These are phyloP conservation scores for Apodemia mormo DNA, from an alignment of 2,888 invertebrate genomes.

Conservation along the genomic window DNA sequence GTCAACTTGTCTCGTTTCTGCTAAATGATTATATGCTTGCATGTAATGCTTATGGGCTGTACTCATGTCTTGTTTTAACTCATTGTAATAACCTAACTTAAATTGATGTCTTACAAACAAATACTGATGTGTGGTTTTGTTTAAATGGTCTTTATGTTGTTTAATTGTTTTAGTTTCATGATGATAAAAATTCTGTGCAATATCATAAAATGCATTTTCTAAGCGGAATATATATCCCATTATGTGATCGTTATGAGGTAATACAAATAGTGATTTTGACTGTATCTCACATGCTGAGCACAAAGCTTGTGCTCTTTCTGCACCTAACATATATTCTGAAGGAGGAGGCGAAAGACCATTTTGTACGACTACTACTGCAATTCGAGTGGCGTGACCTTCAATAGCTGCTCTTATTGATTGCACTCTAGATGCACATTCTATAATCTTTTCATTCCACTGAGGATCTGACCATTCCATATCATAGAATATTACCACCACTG, in stretches of 20 bases:
- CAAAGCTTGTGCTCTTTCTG: slow-evolving; percentile 94
- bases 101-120: slow-evolving; percentile 97
- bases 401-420: slow-evolving; percentile 89
- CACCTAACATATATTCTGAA: slow-evolving; percentile 91
- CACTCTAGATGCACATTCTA: slow-evolving; percentile 95
- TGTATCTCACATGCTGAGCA: slow-evolving; percentile 96
- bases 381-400: slow-evolving; percentile 87
- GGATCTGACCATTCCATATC: slow-evolving; percentile 98
- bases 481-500: slow-evolving; percentile 96
- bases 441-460: slow-evolving; percentile 96
- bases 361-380: slow-evolving; percentile 95
- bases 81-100: slow-evolving; percentile 97
- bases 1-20: slow-evolving; percentile 94
- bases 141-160: slow-evolving; percentile 93
- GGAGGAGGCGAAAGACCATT: slow-evolving; percentile 89
- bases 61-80: slow-evolving; percentile 93
- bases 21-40: slow-evolving; percentile 94
- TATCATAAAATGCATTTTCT: slow-evolving; percentile 96
- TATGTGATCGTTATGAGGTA: slow-evolving; percentile 95
- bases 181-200: slow-evolving; percentile 95
- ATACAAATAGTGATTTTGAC: slow-evolving; percentile 94
- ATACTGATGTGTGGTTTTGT: slow-evolving; percentile 94
- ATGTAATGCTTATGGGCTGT: slow-evolving; percentile 93
- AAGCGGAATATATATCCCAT: slow-evolving; percentile 88
- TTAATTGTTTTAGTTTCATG: slow-evolving; percentile 93